Conservation (phyloP, 2,797 vertebrate species). For the Chlorospingus flavigularis region DNA sequence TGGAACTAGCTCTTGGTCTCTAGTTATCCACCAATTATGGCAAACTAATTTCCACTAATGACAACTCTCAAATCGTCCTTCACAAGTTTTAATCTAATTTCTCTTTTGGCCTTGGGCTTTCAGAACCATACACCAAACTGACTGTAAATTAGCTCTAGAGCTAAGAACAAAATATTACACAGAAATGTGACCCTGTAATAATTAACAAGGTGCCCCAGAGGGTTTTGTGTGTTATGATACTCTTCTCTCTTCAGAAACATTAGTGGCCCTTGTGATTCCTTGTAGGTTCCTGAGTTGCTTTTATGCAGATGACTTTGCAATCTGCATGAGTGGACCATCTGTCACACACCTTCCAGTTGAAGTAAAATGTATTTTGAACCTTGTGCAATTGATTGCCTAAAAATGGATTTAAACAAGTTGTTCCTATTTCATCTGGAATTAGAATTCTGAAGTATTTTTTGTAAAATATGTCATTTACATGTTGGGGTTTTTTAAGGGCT, state of each 20-base stretch:
- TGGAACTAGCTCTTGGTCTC: neutral
- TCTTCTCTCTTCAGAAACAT: neutral
- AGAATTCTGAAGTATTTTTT: neutral
- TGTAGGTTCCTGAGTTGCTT: neutral
- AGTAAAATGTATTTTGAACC: neutral
- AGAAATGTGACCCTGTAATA: slow-evolving; percentile 14
- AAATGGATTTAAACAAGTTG: neutral
- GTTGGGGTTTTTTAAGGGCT: neutral
- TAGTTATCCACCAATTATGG: neutral
- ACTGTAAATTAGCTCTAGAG: neutral
- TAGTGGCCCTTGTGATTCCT: neutral
- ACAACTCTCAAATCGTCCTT: neutral
- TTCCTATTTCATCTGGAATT: neutral
- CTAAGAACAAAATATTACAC: slow-evolving; percentile 15
- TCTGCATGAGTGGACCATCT: slow-evolving; percentile 22
- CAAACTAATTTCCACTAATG: neutral
- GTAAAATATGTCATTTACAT: neutral
- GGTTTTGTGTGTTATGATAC: neutral
- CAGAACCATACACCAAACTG: neutral
- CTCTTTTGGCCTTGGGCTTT: neutral
- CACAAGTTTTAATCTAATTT: neutral
- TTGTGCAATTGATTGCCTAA: neutral
- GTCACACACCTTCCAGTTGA: slow-evolving; percentile 13
- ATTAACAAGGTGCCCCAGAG: slow-evolving; percentile 26
- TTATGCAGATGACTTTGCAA: neutral